Conservation (phyloP, 2,888 invertebrate genomes). For the Eupeodes luniger region DNA sequence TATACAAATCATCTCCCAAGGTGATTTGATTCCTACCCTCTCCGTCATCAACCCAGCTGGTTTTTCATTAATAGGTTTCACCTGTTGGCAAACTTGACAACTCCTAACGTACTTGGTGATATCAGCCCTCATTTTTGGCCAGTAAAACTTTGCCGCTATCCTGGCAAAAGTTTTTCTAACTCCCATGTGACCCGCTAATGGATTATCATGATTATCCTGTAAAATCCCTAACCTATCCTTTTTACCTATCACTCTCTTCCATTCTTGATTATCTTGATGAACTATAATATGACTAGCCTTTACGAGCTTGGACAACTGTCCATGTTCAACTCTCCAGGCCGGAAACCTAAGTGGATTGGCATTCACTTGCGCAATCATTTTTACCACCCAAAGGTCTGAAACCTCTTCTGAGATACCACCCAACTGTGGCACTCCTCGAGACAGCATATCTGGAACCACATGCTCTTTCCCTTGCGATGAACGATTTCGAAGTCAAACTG, state of each 20-base stretch:
- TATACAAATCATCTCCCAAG: too few relatives aligned
- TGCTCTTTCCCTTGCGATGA: conserved; percentile 44
- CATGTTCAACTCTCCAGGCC: conserved; percentile 1
- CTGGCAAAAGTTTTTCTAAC: not conserved
- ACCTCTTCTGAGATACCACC: not conserved
- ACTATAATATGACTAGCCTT: not conserved
- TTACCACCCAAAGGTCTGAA: not conserved
- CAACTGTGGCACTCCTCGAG: conserved; percentile 4
- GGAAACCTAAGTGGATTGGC: not conserved
- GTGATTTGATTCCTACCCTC: too few relatives aligned
- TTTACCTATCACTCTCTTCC: not conserved
- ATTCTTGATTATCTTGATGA: not conserved
- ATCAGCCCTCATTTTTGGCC: conserved; percentile 40
- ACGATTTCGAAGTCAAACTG: conserved; percentile 17
- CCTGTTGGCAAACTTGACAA: conserved; percentile 26
- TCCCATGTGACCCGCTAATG: not conserved
- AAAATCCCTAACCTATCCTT: not conserved
- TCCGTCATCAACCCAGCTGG: conserved; percentile 14
- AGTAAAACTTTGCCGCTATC: conserved; percentile 11
- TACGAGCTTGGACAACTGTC: not conserved
- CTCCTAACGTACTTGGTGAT: conserved; percentile 26
- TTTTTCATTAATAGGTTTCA: conserved; percentile 23
- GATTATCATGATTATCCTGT: not conserved
- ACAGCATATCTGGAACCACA: conserved; percentile 22
- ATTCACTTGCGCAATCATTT: conserved; percentile 3